Evolutionary conservation across 2,797 vertebrate genomes (phyloP).

Genomic region (Dendrocincla tyrannina): DNA sequence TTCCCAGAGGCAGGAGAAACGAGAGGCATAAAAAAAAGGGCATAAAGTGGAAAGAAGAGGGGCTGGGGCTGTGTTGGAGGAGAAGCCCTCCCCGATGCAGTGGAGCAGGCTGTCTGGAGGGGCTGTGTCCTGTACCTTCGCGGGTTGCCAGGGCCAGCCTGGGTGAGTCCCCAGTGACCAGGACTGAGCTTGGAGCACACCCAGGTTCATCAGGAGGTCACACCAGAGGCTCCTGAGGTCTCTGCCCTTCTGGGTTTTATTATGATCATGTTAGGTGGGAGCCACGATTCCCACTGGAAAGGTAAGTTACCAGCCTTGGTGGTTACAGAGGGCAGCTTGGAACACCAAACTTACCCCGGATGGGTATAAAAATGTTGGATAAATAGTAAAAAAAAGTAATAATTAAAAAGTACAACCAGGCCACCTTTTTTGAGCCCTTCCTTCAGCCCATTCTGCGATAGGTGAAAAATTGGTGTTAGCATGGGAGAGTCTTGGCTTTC

Average conservation of each 20-base stretch:
- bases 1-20: accelerated
- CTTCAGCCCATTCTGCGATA: background rate
- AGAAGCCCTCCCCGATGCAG: accelerated
- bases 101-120: background rate
- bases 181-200: background rate
- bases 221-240: background rate
- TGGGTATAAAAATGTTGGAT: background rate
- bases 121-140: background rate
- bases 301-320: background rate
- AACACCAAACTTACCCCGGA: background rate
- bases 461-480: background rate
- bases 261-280: background rate
- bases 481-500: background rate
- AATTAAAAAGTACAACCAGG: background rate
- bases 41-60: background rate
- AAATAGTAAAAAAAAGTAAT: background rate
- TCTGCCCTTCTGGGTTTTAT: background rate
- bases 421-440: background rate
- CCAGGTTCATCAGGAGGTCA: background rate
- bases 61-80: background rate
- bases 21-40: background rate
- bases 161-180: background rate
- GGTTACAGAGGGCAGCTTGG: background rate
- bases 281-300: background rate
- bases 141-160: background rate